phyloP scores from a whole-genome alignment of 1,140 invertebrate species.

The Zophobas atratus region DNA sequence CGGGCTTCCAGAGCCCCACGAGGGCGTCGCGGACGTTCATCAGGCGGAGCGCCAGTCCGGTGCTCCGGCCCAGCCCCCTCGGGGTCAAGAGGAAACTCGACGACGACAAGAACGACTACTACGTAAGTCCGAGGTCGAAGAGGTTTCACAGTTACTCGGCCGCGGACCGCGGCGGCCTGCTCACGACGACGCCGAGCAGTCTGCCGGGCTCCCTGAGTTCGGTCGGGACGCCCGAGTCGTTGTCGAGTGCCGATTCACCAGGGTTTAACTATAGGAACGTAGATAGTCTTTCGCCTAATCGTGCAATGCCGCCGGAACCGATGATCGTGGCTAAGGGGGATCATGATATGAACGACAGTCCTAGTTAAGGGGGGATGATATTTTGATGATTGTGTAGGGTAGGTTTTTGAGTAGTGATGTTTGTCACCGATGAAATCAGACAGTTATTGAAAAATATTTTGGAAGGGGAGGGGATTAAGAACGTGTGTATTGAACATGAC shows the following conservation, averaged over 20 bases:
- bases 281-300: slow-evolving; percentile 70
- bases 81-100: slow-evolving; percentile 88
- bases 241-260: slow-evolving; percentile 75
- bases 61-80: slow-evolving; percentile 82
- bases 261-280: slow-evolving; percentile 72
- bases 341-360: slow-evolving; percentile 66
- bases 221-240: slow-evolving; percentile 74
- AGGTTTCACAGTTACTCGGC: slow-evolving; percentile 67
- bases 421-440: slow-evolving; percentile 30
- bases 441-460: slow-evolving; percentile 37
- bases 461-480: background rate
- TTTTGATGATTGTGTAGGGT: background rate
- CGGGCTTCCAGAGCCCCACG: slow-evolving; percentile 67
- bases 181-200: slow-evolving; percentile 70
- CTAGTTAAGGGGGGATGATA: slow-evolving; percentile 60
- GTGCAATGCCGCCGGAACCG: slow-evolving; percentile 65
- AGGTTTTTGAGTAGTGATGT: background rate
- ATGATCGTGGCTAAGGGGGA: slow-evolving; percentile 67
- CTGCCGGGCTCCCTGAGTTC: slow-evolving; percentile 74
- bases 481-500: too few species aligned
- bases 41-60: slow-evolving; percentile 86
- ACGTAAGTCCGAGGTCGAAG: slow-evolving; percentile 73
- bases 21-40: slow-evolving; percentile 75
- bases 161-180: slow-evolving; percentile 63
- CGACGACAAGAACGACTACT: slow-evolving; percentile 70